Conservation (phyloP, 2,113 vertebrate genomes). For the Hemiprocne comata region DNA sequence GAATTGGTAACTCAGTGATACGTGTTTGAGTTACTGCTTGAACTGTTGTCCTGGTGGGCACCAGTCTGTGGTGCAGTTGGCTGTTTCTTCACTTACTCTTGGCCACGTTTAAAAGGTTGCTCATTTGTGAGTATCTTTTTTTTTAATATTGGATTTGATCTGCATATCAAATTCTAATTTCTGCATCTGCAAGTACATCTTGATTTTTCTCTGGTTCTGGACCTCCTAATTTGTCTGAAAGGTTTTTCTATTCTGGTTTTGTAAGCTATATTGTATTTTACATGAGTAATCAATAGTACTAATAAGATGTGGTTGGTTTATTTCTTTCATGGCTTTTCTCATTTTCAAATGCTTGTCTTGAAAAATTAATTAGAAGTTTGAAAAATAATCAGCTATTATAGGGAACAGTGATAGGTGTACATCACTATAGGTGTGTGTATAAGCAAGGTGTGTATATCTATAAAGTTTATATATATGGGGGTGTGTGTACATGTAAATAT, state of each 20-base stretch:
- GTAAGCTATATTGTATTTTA: rapidly evolving
- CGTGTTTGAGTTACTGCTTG: rapidly evolving
- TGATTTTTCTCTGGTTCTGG: neutral
- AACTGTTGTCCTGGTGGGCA: neutral
- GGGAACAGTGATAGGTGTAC: neutral
- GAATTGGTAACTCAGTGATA: neutral
- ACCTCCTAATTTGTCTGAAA: neutral
- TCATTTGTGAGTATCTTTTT: neutral
- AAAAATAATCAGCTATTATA: neutral
- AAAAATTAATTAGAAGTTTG: neutral
- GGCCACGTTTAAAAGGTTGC: neutral
- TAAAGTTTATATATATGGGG: neutral
- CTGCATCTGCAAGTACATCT: neutral
- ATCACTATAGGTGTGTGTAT: neutral
- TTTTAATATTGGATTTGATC: neutral
- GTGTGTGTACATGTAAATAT: neutral
- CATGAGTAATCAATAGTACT: neutral
- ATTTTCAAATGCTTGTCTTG: neutral
- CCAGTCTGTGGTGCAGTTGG: rapidly evolving
- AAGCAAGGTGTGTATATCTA: neutral
- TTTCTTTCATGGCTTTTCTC: neutral
- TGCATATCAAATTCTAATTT: neutral
- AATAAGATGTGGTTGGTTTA: neutral
- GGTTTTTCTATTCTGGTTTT: neutral
- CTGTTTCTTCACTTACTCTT: neutral